These are phyloP conservation scores for Cherax destructor DNA, from an alignment of 1,140 invertebrate species.

Conservation along the genomic window DNA sequence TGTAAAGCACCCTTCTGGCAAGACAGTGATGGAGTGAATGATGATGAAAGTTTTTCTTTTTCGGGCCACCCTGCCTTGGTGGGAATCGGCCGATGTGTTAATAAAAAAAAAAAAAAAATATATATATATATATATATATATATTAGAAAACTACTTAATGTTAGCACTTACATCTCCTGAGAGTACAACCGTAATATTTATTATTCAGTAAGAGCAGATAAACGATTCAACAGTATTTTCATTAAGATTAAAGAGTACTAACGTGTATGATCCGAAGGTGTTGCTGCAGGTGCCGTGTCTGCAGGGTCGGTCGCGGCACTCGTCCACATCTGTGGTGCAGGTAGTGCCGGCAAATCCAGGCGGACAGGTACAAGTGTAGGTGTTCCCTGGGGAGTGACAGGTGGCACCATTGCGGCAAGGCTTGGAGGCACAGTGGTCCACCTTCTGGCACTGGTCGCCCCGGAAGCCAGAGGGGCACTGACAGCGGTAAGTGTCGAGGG, in stretches of 20 bases:
- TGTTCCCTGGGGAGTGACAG: constrained; percentile 84
- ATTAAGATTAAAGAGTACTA: constrained; percentile 76
- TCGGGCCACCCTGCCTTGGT: too few relatives aligned
- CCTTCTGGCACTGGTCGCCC: constrained; percentile 90
- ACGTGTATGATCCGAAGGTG: constrained; percentile 93
- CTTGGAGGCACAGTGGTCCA: constrained; percentile 91
- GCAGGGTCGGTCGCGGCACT: constrained; percentile 88
- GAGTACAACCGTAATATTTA: too few relatives aligned
- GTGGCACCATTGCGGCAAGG: constrained; percentile 91
- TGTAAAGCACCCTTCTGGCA: too few relatives aligned
- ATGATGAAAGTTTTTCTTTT: too few relatives aligned
- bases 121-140: too few relatives aligned
- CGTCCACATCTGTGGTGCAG: constrained; percentile 92
- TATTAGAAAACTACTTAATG: too few relatives aligned
- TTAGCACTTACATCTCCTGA: too few relatives aligned
- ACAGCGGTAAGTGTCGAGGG: constrained; percentile 86
- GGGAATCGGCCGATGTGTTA: too few relatives aligned
- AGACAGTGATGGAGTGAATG: too few relatives aligned
- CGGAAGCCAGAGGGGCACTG: constrained; percentile 85
- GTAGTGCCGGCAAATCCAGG: constrained; percentile 89
- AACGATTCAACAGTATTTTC: too few relatives aligned
- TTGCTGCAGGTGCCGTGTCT: constrained; percentile 88
- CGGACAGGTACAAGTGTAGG: constrained; percentile 89
- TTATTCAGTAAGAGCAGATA: too few relatives aligned
- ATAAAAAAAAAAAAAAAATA: too few relatives aligned